phyloP scores from a whole-genome alignment of 2,113 vertebrate genomes.

The Gulo gulo region DNA sequence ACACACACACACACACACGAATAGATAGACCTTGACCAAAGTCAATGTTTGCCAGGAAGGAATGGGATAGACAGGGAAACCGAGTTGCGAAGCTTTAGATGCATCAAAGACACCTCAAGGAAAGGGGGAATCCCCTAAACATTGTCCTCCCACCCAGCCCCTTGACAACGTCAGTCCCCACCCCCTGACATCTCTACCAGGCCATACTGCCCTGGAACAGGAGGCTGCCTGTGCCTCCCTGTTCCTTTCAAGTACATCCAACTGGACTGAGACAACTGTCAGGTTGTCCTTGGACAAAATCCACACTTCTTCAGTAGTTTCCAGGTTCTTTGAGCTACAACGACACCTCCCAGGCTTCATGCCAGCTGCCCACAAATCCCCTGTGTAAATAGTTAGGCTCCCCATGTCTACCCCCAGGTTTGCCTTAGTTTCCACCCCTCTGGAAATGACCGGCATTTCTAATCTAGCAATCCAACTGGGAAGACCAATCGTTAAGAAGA shows the following conservation, averaged over 20 bases:
- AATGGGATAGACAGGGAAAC: background rate
- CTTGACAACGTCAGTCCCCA: background rate
- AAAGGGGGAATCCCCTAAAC: background rate
- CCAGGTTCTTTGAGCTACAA: background rate
- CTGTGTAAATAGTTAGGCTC: background rate
- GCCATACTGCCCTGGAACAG: background rate
- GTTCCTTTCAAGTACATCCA: background rate
- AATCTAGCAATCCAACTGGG: background rate
- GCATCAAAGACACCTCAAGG: background rate
- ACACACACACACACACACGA: background rate
- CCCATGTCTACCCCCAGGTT: background rate
- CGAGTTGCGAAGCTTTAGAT: background rate
- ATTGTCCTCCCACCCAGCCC: background rate
- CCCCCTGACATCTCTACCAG: background rate
- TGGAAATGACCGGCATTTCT: background rate
- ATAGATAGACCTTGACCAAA: background rate
- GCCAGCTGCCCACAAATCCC: background rate
- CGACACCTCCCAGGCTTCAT: background rate
- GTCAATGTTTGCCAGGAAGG: background rate
- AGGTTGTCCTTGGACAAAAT: background rate
- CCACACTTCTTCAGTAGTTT: background rate
- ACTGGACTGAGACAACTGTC: background rate
- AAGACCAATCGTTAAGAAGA: background rate
- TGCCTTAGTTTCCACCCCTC: background rate
- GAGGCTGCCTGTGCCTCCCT: too few relatives aligned